phyloP scores from a whole-genome alignment of 2,888 invertebrate genomes.

The Thumatha senex region DNA sequence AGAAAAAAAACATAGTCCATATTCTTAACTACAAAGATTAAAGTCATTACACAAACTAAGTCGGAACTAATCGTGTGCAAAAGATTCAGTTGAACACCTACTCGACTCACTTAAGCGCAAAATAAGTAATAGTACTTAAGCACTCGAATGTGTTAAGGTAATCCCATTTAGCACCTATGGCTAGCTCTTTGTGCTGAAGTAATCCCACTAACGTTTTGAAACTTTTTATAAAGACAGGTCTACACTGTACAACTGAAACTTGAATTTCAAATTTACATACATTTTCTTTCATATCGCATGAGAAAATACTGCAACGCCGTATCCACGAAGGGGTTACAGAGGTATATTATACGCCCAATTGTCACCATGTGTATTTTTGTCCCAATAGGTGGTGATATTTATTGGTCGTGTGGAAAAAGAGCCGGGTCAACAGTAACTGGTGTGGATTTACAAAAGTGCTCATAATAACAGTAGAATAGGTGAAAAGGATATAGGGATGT shows the following conservation, averaged over 20 bases:
- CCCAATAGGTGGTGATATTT: too few species aligned
- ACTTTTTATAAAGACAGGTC: not conserved
- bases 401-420: too few species aligned
- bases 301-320: too few species aligned
- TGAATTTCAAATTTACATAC: too few species aligned
- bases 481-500: too few species aligned
- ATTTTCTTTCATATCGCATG: not conserved
- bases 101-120: constrained; percentile 19
- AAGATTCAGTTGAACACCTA: constrained; percentile 16
- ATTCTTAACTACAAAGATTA: constrained; percentile 4
- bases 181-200: constrained; percentile 7
- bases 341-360: too few species aligned
- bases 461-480: too few species aligned
- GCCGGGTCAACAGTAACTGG: too few species aligned
- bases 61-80: constrained; percentile 14
- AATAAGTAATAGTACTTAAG: not conserved
- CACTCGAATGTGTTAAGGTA: constrained; percentile 10
- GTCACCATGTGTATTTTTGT: too few species aligned
- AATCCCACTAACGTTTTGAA: constrained; percentile 1
- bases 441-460: too few species aligned
- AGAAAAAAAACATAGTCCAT: not conserved
- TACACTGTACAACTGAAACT: not conserved
- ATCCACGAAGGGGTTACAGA: too few species aligned
- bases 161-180: constrained; percentile 1
- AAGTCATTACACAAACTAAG: constrained; percentile 13